phyloP scores from a whole-genome alignment of 2,888 invertebrate genomes.

The Horisme vitalbata region DNA sequence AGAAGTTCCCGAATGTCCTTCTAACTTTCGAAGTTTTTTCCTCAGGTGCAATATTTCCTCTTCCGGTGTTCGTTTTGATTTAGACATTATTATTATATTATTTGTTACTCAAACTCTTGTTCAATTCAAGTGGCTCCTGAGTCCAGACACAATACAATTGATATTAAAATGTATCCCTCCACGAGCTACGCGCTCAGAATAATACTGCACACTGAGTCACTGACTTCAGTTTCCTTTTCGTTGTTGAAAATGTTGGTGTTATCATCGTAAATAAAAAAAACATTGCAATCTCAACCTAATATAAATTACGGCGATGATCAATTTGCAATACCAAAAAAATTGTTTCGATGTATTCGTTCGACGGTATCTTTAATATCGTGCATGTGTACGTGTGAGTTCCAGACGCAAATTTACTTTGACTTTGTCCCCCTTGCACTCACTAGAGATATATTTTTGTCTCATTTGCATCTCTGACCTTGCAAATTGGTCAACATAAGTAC shows the following conservation, averaged over 20 bases:
- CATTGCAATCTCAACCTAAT: neutral
- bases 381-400: no score
- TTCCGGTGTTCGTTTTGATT: constrained; percentile 5
- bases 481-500: no score
- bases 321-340: neutral
- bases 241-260: no score
- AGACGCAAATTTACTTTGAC: no score
- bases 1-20: neutral
- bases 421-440: no score
- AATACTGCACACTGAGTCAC: neutral
- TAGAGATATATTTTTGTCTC: no score
- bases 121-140: neutral
- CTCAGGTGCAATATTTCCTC: constrained; percentile 8
- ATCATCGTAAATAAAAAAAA: no score
- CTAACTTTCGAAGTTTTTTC: constrained; percentile 6
- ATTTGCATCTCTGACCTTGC: no score
- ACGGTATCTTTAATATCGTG: no score
- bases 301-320: neutral
- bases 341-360: neutral
- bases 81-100: constrained; percentile 1
- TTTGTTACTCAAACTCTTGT: neutral
- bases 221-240: no score
- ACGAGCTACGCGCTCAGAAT: neutral
- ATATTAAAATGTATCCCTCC: neutral
- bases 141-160: neutral